Percentiles rank a stretch among this genome's conserved stretches.
These are phyloP conservation scores for Cydia splendana DNA, from an alignment of 1,140 invertebrate genomes.

Conservation along the genomic window DNA sequence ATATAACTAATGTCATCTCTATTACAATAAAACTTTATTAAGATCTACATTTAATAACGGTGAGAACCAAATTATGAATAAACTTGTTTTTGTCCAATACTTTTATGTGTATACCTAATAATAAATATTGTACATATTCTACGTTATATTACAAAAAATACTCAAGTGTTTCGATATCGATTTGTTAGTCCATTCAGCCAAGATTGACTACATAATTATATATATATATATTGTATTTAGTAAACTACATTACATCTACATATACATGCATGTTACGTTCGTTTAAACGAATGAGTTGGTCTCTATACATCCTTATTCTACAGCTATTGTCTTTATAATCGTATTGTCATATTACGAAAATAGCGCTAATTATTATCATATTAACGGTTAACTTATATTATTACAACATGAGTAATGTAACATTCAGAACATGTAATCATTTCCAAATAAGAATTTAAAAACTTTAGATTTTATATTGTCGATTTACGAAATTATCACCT, in stretches of 20 bases:
- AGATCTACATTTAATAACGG: neutral
- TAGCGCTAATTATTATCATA: slow-evolving; percentile 33
- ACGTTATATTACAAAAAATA: slow-evolving; percentile 28
- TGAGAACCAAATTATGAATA: neutral
- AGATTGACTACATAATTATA: neutral
- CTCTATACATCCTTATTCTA: slow-evolving; percentile 44
- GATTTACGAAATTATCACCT: neutral
- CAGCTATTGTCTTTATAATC: slow-evolving; percentile 56
- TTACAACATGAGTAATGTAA: slow-evolving; percentile 7
- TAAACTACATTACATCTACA: neutral
- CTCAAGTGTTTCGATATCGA: slow-evolving; percentile 15
- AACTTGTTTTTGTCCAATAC: neutral
- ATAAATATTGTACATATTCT: neutral
- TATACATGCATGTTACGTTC: slow-evolving; percentile 28
- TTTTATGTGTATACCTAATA: neutral
- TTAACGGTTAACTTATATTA: slow-evolving; percentile 14
- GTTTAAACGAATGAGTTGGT: slow-evolving; percentile 24
- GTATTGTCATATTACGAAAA: slow-evolving; percentile 57
- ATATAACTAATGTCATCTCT: neutral
- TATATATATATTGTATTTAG: neutral
- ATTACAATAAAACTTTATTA: neutral
- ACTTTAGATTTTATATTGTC: neutral
- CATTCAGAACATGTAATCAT: slow-evolving; percentile 10
- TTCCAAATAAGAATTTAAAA: neutral
- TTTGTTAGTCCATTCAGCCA: neutral